Base-by-base conservation (phyloP, 2,113 vertebrate genomes). In the Orientallactaga bullata region DNA sequence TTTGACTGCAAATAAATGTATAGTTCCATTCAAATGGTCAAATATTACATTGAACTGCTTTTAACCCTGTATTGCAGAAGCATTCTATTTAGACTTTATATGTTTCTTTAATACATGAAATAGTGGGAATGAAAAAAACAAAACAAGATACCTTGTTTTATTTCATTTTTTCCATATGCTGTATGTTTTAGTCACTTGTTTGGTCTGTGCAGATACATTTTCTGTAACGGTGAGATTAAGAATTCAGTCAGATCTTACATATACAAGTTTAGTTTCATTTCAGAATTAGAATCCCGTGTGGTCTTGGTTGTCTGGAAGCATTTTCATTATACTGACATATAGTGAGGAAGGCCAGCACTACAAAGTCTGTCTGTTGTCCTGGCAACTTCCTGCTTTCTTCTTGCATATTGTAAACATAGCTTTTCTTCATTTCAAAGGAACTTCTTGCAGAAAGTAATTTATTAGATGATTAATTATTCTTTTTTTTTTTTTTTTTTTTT, bases 391-490 rank as follows among this genome's bases (percentile, higher is more conserved):
- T 81, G 35, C 18, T 32, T 73, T n/a, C 1, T 21, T 73, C 30
- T 12, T 12, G 7, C 8, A 58, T 63, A 4, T 26, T 51, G 7
- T 84, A 82, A 74, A 77, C 3, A 28, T 0, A 72, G 1, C 30
- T 86, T 85, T 37, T n/a, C n/a, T 90, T 90, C 9, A 30, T 76
- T 92, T 90, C 86, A 91, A 87, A 73, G 58, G 37, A 84, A 0
- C 1, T 68, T 88, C 28, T 69, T 73, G 3, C 20, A 86, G 37
- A 84, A 89, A 47, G n/a, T 42, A 30, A 86, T 21, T 89, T 86
- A 84, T 86, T 91, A 81, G 15, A 20, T 81, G 28, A 79, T 65
- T 37, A 84, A n/a, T n/a, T n/a, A n/a, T n/a, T n/a, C n/a, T n/a
- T n/a, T n/a, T n/a, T n/a, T n/a, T n/a, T n/a, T n/a, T n/a, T n/a